These are phyloP conservation scores for Rynchops niger DNA, from an alignment of 2,113 vertebrate genomes.

Conservation along the genomic window DNA sequence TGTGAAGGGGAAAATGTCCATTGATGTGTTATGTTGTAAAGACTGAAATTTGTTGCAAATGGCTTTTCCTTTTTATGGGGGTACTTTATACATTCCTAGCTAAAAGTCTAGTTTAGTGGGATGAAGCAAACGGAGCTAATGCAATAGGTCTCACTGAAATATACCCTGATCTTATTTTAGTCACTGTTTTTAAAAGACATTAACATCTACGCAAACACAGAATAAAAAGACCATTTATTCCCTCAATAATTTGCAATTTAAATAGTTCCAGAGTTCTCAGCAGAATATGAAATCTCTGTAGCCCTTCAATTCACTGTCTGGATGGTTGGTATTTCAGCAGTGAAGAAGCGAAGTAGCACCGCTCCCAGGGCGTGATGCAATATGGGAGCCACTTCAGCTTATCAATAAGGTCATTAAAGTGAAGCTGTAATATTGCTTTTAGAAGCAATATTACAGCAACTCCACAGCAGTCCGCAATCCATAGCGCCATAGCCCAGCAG, in stretches of 20 bases:
- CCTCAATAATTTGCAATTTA: neutral
- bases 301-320: neutral
- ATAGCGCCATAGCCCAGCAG: neutral
- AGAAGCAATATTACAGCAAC: neutral
- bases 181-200: neutral
- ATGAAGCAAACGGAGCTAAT: neutral
- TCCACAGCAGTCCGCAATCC: neutral
- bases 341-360: neutral
- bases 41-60: neutral
- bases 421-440: neutral
- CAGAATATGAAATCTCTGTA: neutral
- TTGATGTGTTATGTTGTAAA: neutral
- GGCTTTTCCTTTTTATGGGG: neutral
- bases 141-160: neutral
- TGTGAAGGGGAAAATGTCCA: neutral
- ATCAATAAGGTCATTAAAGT: neutral
- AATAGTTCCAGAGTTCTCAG: neutral
- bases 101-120: neutral
- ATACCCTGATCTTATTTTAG: neutral
- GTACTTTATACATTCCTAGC: neutral
- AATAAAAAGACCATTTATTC: neutral
- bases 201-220: neutral
- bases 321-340: neutral
- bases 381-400: neutral
- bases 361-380: neutral